These are phyloP conservation scores for Nipponia nippon DNA, from an alignment of 2,113 vertebrate species.

Conservation along the genomic window DNA sequence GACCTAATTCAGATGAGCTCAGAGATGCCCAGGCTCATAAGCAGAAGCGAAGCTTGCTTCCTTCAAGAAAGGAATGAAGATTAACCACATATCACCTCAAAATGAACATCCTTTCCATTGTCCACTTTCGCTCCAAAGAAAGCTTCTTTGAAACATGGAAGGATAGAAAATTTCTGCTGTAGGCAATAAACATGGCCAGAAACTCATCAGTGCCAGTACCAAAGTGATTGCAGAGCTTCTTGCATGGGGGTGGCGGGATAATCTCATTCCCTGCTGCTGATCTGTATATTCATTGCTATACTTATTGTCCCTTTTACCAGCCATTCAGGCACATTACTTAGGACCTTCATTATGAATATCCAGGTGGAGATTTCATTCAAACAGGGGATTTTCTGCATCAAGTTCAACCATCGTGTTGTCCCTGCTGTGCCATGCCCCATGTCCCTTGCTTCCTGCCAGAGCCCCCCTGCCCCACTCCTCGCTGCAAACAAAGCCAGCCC, in stretches of 20 bases:
- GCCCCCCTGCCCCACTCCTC: neutral
- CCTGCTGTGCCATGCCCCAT: neutral
- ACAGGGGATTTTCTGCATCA: neutral
- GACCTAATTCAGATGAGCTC: neutral
- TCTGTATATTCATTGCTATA: neutral
- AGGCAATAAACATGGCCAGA: neutral
- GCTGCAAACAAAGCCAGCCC: neutral
- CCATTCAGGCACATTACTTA: neutral
- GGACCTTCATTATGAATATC: neutral
- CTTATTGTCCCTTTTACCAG: neutral
- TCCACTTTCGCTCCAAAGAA: neutral
- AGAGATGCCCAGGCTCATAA: neutral
- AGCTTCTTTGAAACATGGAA: neutral
- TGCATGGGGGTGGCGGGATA: neutral
- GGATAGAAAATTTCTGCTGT: neutral
- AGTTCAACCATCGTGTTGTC: neutral
- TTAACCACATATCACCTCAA: neutral
- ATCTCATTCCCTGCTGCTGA: neutral
- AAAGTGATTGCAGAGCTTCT: neutral
- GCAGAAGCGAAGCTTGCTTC: neutral
- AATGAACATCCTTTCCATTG: neutral
- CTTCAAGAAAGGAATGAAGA: neutral
- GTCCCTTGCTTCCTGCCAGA: neutral
- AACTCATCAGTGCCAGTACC: neutral
- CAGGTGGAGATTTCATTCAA: neutral